A percentile compares a stretch with the other conserved stretches of the same genome.
These are phyloP conservation scores for Campylorhamphus procurvoides DNA, from an alignment of 2,113 vertebrate genomes.

Conservation along the genomic window DNA sequence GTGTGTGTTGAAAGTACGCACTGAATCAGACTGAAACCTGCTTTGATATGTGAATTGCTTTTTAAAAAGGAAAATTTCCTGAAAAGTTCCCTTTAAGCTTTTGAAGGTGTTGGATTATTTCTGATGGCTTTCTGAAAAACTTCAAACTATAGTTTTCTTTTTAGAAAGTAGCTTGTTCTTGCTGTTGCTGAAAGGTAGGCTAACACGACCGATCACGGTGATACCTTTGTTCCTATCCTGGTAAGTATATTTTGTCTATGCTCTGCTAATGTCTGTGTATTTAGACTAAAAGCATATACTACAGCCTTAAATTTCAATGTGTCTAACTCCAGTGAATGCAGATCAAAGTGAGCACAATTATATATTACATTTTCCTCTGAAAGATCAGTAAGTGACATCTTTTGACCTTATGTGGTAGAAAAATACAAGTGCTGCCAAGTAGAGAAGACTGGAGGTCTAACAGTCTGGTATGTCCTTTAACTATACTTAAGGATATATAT, in stretches of 20 bases:
- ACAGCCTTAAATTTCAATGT: background rate
- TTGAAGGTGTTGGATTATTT: background rate
- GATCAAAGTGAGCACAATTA: background rate
- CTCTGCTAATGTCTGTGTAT: background rate
- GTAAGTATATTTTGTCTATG: background rate
- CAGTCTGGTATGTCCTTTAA: background rate
- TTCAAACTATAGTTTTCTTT: background rate
- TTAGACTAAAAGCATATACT: background rate
- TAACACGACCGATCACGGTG: fast-evolving
- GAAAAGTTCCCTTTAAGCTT: background rate
- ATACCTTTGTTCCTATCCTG: background rate
- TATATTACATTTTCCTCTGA: background rate
- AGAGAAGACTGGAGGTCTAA: background rate
- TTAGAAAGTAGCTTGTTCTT: background rate
- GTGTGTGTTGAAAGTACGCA: background rate
- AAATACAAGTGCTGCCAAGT: background rate
- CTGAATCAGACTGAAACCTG: background rate
- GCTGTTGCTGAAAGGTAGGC: background rate
- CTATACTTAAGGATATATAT: background rate
- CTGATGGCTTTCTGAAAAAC: background rate
- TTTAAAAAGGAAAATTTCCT: background rate
- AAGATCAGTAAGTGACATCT: background rate
- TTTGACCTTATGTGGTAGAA: background rate
- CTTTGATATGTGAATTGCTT: background rate
- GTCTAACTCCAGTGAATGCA: background rate